These are phyloP conservation scores for Hydrolagus colliei DNA, from an alignment of 2,797 vertebrate genomes.

Conservation along the genomic window DNA sequence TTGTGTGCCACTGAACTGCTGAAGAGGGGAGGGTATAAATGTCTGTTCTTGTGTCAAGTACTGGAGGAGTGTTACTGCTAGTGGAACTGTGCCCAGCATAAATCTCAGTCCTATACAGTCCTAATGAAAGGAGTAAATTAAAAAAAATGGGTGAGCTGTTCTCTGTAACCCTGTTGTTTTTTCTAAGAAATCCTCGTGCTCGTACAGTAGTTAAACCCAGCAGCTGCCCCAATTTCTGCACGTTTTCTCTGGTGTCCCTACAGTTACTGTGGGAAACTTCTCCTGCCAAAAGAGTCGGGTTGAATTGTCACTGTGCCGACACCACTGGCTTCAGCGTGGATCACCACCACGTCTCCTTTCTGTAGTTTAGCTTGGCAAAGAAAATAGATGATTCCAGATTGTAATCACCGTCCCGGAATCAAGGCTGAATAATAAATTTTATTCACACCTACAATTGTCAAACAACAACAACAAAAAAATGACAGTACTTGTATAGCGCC, in stretches of 20 bases:
- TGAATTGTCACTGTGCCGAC: conserved; percentile 76
- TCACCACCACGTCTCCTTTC: conserved; percentile 64
- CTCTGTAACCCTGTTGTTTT: conserved; percentile 45
- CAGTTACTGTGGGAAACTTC: conserved; percentile 67
- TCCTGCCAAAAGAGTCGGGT: conserved; percentile 57
- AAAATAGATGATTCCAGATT: conserved; percentile 8
- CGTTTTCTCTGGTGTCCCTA: conserved; percentile 65
- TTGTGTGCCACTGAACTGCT: no score
- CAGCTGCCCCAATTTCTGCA: conserved; percentile 59
- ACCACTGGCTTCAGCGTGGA: conserved; percentile 70
- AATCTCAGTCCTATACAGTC: not conserved
- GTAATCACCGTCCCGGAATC: not conserved
- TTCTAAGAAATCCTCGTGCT: conserved; percentile 59
- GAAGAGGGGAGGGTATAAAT: no score
- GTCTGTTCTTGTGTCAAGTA: no score
- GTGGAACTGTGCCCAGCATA: not conserved
- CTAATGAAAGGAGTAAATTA: not conserved
- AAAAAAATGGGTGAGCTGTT: not conserved
- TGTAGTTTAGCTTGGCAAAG: conserved; percentile 60
- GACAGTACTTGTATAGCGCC: no score
- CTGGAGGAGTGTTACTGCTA: no score
- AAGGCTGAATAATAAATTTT: not conserved
- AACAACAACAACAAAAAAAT: not conserved
- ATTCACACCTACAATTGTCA: not conserved
- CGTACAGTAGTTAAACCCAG: conserved; percentile 67